Base-by-base conservation (phyloP, 2,797 vertebrate genomes). In the Staurois parvus region DNA sequence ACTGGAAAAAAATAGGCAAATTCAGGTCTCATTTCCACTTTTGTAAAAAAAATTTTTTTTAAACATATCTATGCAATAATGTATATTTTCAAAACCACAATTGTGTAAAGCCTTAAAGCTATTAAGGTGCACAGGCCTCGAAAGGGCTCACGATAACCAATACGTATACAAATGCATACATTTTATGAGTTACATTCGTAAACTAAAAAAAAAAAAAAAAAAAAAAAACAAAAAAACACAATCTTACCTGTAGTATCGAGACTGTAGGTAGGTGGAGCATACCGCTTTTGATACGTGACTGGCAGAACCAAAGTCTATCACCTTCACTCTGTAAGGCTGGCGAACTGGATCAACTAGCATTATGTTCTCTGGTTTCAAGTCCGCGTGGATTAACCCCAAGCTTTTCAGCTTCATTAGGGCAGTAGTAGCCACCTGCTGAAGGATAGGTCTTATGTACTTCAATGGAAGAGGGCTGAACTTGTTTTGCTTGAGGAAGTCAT, bases 401-500 rank as follows among this genome's bases (percentile, higher is more conserved):
- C 97, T 98, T 90, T 99, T 99, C 2, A 99, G 93, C 92, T 99
- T 99, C 97, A 98, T 97, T 90, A 99, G 92, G 2, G 98, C 98
- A 0, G 98, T 98, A 90, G 97, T 98, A 90, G 97, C 95, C 45
- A 99, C 98, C 91, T 99, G 98, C 95, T 99, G 98, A 91, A 99
- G 94, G 72, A 99, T 97, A 0, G 98, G 98, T 85, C 98, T 94
- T 83, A 99, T 99, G 85, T 97, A 98, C 77, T 99, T 99, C 85
- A 99, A 95, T 91, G 97, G 95, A 93, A 99, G 94, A 0, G 98
- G 98, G 84, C 98, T 99, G 92, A 99, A 99, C 91, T 99, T 99
- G 92, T 98, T 99, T 95, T 99, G 98, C 94, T 99, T 99, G 75
- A 99, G 90, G 91, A 99, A 99, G 93, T 99, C 98, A 2, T 99